Evolutionary conservation across 1,140 invertebrate species (phyloP), one percentile per base, ranked within the genome.

Genomic region (Trichogramma pretiosum): DNA sequence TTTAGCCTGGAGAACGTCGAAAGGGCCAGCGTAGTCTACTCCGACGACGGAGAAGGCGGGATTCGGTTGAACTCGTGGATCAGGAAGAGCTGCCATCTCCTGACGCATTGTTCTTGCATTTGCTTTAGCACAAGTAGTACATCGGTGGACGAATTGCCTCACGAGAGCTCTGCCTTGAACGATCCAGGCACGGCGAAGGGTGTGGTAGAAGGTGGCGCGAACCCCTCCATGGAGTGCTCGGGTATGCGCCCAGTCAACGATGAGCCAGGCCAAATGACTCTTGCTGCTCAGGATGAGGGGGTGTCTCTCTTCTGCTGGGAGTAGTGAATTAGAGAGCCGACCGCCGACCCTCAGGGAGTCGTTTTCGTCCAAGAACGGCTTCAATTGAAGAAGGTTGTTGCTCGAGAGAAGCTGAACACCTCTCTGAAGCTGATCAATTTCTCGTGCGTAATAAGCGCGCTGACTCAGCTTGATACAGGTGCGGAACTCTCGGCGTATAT

Each of bases 341-440:
- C 41, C 48, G 0, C 46, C 49, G 10, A 55, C 41, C 2, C 46
- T 17, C 3, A 55, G 28, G 21, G 47, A 8, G 1, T 22, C 46
- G 5, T 43, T 14, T 2, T 3, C 18, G 17, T 36, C 21, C 13
- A 36, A 17, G 10, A 35, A 36, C 21, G 18, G 5, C 5, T 35
- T 14, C 1, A 43, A 13, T 5, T 30, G 26, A 0, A 1, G 5
- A 3, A 36, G 22, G 22, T 1, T 11, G 19, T 5, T 24, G 32
- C 5, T 23, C 33, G 16, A n/a, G n/a, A 18, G 33, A 0, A 28
- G 8, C 3, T 22, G 30, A 4, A 5, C 14, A 21, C 37, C 37
- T 14, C 5, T n/a, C 14, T 9, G 24, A 19, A 32, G 22, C 5
- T 16, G 14, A 1, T 8, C 19, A 1, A 22, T 30, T 11, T 21